A percentile compares a stretch with the other conserved stretches of the same genome.
phyloP scores from a whole-genome alignment of 2,797 vertebrate species.

The Galagoides demidoff region DNA sequence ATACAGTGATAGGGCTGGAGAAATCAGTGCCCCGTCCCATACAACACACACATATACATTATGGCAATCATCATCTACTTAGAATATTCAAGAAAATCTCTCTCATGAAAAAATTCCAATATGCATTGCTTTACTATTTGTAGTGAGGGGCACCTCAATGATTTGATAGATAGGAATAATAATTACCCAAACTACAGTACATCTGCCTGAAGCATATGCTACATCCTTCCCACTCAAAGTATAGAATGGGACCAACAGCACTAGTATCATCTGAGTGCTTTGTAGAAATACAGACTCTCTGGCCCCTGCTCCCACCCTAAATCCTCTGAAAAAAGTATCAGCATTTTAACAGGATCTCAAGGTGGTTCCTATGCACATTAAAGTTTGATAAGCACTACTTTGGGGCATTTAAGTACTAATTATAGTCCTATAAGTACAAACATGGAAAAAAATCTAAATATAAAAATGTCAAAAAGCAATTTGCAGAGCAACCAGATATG shows the following conservation, averaged over 20 bases:
- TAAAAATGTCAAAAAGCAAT: neutral
- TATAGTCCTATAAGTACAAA: neutral
- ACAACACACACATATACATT: neutral
- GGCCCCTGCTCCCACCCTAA: neutral
- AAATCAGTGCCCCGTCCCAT: neutral
- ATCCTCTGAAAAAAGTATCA: neutral
- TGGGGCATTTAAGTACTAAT: neutral
- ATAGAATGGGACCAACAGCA: neutral
- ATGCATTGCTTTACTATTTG: neutral
- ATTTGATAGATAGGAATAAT: neutral
- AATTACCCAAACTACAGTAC: neutral
- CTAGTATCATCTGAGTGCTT: neutral
- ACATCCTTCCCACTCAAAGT: neutral
- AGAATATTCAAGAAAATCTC: neutral
- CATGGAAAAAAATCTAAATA: neutral
- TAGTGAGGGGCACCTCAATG: neutral
- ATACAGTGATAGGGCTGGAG: neutral
- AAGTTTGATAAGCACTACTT: constrained; percentile 16
- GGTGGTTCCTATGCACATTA: neutral
- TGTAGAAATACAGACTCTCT: neutral
- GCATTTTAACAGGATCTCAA: constrained; percentile 4
- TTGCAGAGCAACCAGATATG: neutral
- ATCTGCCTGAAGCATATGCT: neutral
- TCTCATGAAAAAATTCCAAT: neutral
- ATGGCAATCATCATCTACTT: neutral